These are phyloP conservation scores for Hypanus sabinus DNA, from an alignment of 2,113 vertebrate genomes.

Conservation along the genomic window DNA sequence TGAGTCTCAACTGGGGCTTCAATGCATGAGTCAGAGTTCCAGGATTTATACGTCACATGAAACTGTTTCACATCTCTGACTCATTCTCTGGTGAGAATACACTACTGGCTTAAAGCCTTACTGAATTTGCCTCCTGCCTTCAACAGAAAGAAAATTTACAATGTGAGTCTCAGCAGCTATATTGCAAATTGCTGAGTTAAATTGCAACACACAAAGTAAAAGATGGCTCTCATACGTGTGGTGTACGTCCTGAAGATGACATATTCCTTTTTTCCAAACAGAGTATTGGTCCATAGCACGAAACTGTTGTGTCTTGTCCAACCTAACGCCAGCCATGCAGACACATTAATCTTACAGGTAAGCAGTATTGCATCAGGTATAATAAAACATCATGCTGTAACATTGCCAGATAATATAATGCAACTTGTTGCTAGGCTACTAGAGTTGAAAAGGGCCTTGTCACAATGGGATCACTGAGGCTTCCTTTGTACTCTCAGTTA, in stretches of 20 bases:
- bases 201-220: background rate
- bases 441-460: too few species aligned
- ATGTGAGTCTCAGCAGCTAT: background rate
- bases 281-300: background rate
- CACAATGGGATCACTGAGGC: background rate
- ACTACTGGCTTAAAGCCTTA: background rate
- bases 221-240: background rate
- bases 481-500: background rate
- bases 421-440: background rate
- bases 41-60: background rate
- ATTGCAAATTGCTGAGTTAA: background rate
- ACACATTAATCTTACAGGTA: background rate
- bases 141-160: background rate
- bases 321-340: background rate
- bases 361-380: background rate
- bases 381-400: background rate
- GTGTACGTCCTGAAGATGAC: background rate
- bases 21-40: background rate
- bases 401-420: background rate
- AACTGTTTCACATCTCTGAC: background rate
- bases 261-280: background rate
- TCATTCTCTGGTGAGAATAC: background rate
- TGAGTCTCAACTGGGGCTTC: background rate
- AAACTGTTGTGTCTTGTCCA: background rate
- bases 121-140: background rate